These are phyloP conservation scores for Patella pellucida DNA, from an alignment of 2,888 invertebrate genomes.

Conservation along the genomic window DNA sequence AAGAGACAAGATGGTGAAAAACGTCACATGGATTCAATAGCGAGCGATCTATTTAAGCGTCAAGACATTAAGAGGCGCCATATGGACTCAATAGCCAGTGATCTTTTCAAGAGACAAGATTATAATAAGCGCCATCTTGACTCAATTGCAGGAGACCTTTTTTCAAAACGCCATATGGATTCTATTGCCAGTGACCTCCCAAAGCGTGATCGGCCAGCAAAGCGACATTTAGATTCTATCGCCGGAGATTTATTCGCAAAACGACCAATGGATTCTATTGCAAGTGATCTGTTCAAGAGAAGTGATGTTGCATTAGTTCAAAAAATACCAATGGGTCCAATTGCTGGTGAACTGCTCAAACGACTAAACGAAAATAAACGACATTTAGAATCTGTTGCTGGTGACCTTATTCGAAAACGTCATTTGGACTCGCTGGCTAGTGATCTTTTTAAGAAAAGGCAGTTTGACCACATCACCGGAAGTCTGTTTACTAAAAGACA, in stretches of 20 bases:
- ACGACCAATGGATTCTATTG: constrained; percentile 4
- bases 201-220: constrained; percentile 6
- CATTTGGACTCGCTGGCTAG: not conserved
- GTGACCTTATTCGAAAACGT: not conserved
- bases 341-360: not conserved
- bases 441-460: constrained; percentile 16
- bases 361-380: not conserved
- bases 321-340: not conserved
- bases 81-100: constrained; percentile 11
- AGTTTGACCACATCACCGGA: constrained; percentile 20
- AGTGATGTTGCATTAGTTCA: not conserved
- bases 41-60: not conserved
- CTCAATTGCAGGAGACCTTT: constrained; percentile 13
- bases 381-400: not conserved
- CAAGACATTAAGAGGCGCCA: not conserved
- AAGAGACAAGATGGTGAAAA: constrained; percentile 13
- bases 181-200: constrained; percentile 21
- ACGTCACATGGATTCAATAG: constrained; percentile 1
- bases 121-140: not conserved
- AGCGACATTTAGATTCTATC: constrained; percentile 19
- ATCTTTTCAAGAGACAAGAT: not conserved
- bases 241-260: constrained; percentile 22
- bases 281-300: constrained; percentile 1
- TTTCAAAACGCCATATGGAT: constrained; percentile 14
- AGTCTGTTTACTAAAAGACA: constrained; percentile 12